Percentiles rank a stretch among this genome's conserved stretches.
phyloP scores from a whole-genome alignment of 2,113 vertebrate genomes.

The Coracopsis vasa region DNA sequence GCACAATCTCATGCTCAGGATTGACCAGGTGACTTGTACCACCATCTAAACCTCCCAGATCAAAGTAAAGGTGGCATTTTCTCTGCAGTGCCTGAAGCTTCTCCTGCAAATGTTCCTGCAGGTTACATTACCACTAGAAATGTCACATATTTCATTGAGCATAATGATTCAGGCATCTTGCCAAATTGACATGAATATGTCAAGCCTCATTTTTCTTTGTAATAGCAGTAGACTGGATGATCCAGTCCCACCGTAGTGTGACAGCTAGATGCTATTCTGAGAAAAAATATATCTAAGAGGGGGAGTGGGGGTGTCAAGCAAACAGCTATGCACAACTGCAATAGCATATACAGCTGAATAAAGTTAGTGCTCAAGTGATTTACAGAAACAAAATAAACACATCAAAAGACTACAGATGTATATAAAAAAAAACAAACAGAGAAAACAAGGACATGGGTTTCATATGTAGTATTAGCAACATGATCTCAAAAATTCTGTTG shows the following conservation, averaged over 20 bases:
- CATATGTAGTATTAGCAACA: neutral
- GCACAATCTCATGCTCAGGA: neutral
- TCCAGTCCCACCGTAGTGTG: neutral
- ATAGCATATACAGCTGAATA: neutral
- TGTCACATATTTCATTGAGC: constrained; percentile 31
- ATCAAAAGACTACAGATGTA: neutral
- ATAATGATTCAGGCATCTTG: constrained; percentile 26
- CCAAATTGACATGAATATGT: constrained; percentile 52
- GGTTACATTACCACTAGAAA: constrained; percentile 17
- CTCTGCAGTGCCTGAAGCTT: neutral
- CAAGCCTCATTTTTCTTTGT: constrained; percentile 53
- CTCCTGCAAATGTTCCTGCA: neutral
- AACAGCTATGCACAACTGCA: neutral
- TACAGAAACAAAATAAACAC: neutral
- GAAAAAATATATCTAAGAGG: constrained; percentile 12
- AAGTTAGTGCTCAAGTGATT: neutral
- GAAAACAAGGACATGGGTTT: neutral
- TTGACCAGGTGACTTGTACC: neutral
- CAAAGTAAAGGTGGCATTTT: neutral
- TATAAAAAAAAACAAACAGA: neutral
- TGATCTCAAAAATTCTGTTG: neutral
- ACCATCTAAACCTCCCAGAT: neutral
- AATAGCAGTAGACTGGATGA: constrained; percentile 38
- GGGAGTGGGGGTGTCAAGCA: neutral
- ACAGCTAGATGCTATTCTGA: constrained; percentile 22